phyloP scores from a whole-genome alignment of 2,888 invertebrate species.

The Lasioglossum pauxillum region DNA sequence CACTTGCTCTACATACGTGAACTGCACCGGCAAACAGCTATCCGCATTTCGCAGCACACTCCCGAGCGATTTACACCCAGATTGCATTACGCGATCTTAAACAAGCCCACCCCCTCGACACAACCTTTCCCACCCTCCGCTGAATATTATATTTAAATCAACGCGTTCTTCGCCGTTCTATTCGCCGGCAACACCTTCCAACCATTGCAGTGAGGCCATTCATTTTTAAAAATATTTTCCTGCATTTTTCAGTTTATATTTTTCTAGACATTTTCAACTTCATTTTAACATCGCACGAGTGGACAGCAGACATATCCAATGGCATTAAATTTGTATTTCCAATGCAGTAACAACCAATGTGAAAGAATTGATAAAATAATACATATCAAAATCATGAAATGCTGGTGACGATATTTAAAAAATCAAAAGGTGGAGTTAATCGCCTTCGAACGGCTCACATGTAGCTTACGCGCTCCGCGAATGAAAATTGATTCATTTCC shows the following conservation, averaged over 20 bases:
- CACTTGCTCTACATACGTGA: slow-evolving; percentile 81
- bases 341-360: background rate
- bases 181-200: background rate
- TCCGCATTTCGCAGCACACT: slow-evolving; percentile 74
- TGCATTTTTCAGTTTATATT: background rate
- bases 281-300: background rate
- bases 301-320: background rate
- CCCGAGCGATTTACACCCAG: slow-evolving; percentile 76
- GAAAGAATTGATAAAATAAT: background rate
- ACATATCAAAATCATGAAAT: background rate
- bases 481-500: background rate
- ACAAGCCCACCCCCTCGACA: slow-evolving; percentile 65
- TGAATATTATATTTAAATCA: slow-evolving; percentile 62
- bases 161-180: slow-evolving; percentile 18
- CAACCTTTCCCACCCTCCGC: background rate
- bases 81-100: slow-evolving; percentile 78
- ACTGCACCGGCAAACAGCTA: slow-evolving; percentile 75
- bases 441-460: background rate
- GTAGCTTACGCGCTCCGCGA: background rate
- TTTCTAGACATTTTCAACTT: background rate
- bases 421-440: background rate
- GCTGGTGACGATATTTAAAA: background rate
- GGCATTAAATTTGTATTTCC: background rate
- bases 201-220: background rate
- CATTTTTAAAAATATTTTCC: background rate